phyloP scores from a whole-genome alignment of 1,140 invertebrate genomes.

The Dendrolimus punctatus region DNA sequence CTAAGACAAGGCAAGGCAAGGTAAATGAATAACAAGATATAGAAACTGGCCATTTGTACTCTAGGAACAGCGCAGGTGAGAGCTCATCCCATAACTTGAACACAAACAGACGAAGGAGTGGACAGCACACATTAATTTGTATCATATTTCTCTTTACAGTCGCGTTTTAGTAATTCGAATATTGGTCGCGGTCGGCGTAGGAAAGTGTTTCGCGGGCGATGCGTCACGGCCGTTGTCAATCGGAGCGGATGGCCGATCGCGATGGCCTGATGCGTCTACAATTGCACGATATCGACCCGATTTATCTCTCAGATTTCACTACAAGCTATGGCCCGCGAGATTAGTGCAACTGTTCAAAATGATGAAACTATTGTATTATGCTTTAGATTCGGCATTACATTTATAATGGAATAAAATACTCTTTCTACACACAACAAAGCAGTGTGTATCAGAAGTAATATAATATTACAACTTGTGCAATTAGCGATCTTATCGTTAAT shows the following conservation, averaged over 20 bases:
- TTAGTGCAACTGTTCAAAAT: constrained; percentile 15
- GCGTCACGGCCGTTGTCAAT: constrained; percentile 56
- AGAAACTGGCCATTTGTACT: too few species aligned
- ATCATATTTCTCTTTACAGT: constrained; percentile 28
- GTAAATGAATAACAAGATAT: too few species aligned
- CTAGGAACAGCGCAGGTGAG: too few species aligned
- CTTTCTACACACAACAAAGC: too few species aligned
- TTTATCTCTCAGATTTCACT: constrained; percentile 28
- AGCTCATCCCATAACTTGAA: too few species aligned
- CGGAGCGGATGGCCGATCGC: constrained; percentile 39
- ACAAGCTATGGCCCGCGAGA: constrained; percentile 8
- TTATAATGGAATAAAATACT: too few species aligned
- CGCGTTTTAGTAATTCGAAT: constrained; percentile 33
- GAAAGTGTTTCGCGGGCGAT: constrained; percentile 40
- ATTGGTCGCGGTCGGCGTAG: constrained; percentile 32
- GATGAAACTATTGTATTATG: constrained; percentile 13
- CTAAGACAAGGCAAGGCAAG: too few species aligned
- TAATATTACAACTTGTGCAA: too few species aligned
- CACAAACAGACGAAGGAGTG: too few species aligned
- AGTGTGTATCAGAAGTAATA: too few species aligned
- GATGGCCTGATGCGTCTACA: constrained; percentile 32
- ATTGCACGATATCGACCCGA: constrained; percentile 52
- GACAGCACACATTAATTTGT: not conserved
- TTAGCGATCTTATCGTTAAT: too few species aligned
- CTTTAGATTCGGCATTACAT: not conserved